phyloP scores from a whole-genome alignment of 2,113 vertebrate species.

The Pachyramphus minor region DNA sequence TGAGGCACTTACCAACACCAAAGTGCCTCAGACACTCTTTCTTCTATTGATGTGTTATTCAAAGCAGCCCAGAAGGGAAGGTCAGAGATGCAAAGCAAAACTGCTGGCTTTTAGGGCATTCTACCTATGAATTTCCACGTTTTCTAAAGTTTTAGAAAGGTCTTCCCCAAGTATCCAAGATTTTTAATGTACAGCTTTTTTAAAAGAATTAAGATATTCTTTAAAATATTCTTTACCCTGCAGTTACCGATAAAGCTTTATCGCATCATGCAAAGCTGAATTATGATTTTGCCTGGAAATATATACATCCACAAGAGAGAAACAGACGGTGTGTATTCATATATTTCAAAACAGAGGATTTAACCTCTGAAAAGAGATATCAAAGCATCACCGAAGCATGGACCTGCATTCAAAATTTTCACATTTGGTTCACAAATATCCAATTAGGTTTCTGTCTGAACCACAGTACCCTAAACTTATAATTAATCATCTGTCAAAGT shows the following conservation, averaged over 20 bases:
- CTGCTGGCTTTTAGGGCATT: background rate
- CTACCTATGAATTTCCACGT: background rate
- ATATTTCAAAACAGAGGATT: slow-evolving; percentile 32
- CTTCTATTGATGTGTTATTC: background rate
- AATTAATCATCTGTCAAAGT: slow-evolving; percentile 64
- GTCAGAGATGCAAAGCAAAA: background rate
- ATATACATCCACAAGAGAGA: background rate
- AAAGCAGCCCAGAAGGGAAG: background rate
- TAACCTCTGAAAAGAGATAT: slow-evolving; percentile 66
- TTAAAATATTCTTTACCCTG: background rate
- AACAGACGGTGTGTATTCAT: background rate
- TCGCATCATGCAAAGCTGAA: background rate
- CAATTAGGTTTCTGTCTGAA: slow-evolving; percentile 60
- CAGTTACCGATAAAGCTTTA: background rate
- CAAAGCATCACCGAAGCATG: background rate
- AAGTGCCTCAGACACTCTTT: background rate
- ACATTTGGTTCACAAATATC: slow-evolving; percentile 65
- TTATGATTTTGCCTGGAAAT: slow-evolving; percentile 11
- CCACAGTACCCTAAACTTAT: slow-evolving; percentile 52
- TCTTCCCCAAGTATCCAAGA: background rate
- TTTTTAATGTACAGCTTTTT: background rate
- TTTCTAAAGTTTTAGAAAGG: background rate
- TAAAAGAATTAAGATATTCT: background rate
- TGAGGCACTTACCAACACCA: background rate
- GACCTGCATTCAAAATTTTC: slow-evolving; percentile 36